Evolutionary conservation across 2,797 vertebrate genomes (phyloP), one percentile per base, ranked within the genome.

Genomic region (Schizopygopsis malacanthus): DNA sequence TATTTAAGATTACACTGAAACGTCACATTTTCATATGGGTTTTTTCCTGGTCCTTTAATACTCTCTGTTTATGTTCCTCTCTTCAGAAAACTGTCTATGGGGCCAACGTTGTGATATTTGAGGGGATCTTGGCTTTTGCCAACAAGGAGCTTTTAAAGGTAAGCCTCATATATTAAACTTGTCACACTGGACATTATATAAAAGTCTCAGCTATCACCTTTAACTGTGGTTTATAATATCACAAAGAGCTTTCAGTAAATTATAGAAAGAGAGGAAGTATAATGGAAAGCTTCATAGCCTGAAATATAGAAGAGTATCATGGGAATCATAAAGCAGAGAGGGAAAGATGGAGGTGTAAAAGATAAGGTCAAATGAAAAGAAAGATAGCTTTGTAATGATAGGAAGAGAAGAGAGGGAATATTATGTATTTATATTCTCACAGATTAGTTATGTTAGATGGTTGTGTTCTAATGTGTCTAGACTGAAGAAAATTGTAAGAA

Each of bases 101-200:
- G 2, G 97, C 97, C 88, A 98, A 98, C 0, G 97, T 98, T 3
- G 96, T 98, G n/a, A 96, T 98, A 88, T 97, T 98, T 0, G 97
- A 98, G 81, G 97, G 97, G 45, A 98, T 98, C 75, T 91, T 98
- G 91, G 94, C 97, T 0, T 98, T 98, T 47, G 97, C 97, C 33
- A 98, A 98, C 93, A 98, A 98, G 90, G 97, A 98, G 88, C 92
- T 98, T 79, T 92, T 98, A 61, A 98, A 98, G 96, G 97, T 97
- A 93, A 89, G 8, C 37, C 65, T 59, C 25, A 16, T 16, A 11
- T 59, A n/a, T 70, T 59, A 67, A 67, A 67, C 25, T 45, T 70
- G 39, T 37, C 52, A 33, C 76, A 20, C 47, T 79, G 18, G 65
- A 12, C 50, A 59, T 78, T 15, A 79, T 43, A 59, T 7, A n/a